Evolutionary conservation across 2,113 vertebrate genomes (phyloP), one percentile per base, ranked within the genome.

Genomic region (Aegithalos caudatus): DNA sequence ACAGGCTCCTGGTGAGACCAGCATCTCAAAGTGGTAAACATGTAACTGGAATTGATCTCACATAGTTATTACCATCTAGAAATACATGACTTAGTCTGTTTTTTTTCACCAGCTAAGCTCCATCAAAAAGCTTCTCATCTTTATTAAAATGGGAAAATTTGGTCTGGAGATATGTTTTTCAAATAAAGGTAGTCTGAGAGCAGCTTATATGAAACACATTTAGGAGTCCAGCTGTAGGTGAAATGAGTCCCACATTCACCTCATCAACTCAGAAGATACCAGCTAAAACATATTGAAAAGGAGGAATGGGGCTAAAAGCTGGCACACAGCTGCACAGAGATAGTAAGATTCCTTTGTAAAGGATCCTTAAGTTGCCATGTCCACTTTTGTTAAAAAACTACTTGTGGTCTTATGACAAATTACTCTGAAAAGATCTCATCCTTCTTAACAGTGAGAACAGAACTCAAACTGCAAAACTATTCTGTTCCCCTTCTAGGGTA

Each of bases 231-330:
- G 29, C 2, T n/a, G 11, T 6, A 44, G 25, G 14, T 69, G n/a
- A 87, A 74, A 90, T 25, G 17, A 60, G 48, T 65, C 20, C 31
- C 17, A 53, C 9, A 8, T 11, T 62, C n/a, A 76, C 16, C 9
- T 72, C 70, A 38, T 12, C 25, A 47, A 27, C 20, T 57, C 16
- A 37, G n/a, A 92, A 82, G 56, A 66, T 15, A 2, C 14, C 33
- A 71, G 4, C 7, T 51, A 50, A 65, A 80, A 44, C 8, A 11
- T 25, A 73, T 3, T 65, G 20, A 62, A 57, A 86, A 44, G 8
- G 7, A 1, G 1, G 0, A 69, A 77, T n/a, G 12, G 7, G 9
- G 6, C 9, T 60, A 42, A 73, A 83, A n/a, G 7, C 5, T 58
- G 61, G 2, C 20, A 58, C 21, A 25, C 2, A 76, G 22, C 6